phyloP scores from a whole-genome alignment of 2,888 invertebrate species.

The Seladonia tumulorum region DNA sequence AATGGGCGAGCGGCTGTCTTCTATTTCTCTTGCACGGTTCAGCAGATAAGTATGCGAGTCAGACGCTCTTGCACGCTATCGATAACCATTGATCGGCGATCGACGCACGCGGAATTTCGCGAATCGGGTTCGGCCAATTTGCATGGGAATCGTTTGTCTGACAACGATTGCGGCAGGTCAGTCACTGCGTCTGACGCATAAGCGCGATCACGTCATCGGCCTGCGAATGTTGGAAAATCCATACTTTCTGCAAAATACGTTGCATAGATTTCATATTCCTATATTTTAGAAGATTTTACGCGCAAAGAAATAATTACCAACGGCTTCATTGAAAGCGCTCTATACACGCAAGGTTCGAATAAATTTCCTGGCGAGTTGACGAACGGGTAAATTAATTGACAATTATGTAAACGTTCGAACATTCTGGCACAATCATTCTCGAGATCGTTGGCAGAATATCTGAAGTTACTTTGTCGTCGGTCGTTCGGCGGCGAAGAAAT shows the following conservation, averaged over 20 bases:
- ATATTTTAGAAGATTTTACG: neutral
- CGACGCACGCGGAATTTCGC: constrained; percentile 19
- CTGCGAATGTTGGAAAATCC: neutral
- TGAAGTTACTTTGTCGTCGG: neutral
- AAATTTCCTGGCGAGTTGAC: no score
- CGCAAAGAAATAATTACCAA: no score
- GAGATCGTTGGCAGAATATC: constrained; percentile 28
- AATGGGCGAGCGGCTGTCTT: constrained; percentile 58
- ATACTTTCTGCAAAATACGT: neutral
- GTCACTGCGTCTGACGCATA: neutral
- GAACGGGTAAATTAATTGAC: neutral
- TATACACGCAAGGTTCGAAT: no score
- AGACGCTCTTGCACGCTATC: neutral
- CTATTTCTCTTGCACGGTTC: constrained; percentile 59
- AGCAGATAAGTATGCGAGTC: constrained; percentile 49
- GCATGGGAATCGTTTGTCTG: constrained; percentile 2
- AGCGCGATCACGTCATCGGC: neutral
- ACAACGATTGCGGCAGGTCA: constrained; percentile 30
- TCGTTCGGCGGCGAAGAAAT: neutral
- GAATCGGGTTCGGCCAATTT: neutral
- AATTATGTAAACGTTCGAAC: constrained; percentile 21
- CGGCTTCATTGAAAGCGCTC: no score
- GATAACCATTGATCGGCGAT: constrained; percentile 22
- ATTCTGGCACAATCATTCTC: neutral
- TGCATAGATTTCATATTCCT: neutral